Base-by-base conservation (phyloP, 2,113 vertebrate species). In the Alligator mississippiensis region DNA sequence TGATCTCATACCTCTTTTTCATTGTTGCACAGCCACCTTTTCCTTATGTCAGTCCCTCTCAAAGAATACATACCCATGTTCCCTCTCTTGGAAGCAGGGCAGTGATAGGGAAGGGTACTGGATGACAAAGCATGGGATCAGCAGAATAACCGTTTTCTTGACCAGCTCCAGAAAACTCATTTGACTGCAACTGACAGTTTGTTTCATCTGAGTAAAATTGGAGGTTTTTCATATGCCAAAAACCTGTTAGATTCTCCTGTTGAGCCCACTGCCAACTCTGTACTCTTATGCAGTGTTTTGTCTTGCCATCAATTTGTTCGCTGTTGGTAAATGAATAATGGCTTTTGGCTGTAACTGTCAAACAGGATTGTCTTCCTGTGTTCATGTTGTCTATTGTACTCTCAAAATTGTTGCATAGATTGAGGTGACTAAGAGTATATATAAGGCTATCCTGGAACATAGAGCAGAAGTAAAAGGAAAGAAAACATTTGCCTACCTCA, bases 401-500 rank as follows among this genome's bases (percentile, higher is more conserved):
- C 6, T 79, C 30, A 77, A 24, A 85, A 64, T 55, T 92, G n/a
- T 61, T 90, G 30, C 60, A 0, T 66, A 30, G 17, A 2, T 0
- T 91, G 55, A 77, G 10, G 57, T 30, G 25, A 90, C 88, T 86
- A 61, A 61, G 80, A 72, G 38, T 5, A 70, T 30, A 4, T 27
- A 4, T 87, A 1, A 77, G 18, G 2, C 81, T 57, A 38, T 72
- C 57, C 15, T 77, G 78, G 83, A 95, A 79, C 75, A 80, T 27
- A 61, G 59, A 84, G 19, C 25, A 85, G 85, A 92, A 93, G 87
- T 70, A 70, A 78, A 91, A 89, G 38, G 75, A 84, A 68, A 90
- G 77, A 93, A 93, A 92, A 57, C 72, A 77, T 88, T 91, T 95
- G 80, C 92, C n/a, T 87, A 72, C 63, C 87, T 80, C 79, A 82